Conservation (phyloP, 1,140 invertebrate species). For the Neodiprion pinetum region DNA sequence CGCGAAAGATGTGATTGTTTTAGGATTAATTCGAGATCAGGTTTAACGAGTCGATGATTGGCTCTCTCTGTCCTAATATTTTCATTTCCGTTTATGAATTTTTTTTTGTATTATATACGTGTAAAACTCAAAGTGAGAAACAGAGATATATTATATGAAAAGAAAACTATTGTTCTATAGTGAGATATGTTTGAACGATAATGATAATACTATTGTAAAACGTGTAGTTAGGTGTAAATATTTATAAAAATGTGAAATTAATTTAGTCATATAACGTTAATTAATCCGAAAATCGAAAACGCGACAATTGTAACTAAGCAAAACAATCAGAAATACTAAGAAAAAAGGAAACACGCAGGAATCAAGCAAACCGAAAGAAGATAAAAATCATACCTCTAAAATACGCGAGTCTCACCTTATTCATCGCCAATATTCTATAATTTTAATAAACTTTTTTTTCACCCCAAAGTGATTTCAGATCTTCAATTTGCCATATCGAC, state of each 20-base stretch:
- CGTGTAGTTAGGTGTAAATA: constrained; percentile 47
- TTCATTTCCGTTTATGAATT: too few relatives aligned
- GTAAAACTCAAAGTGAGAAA: background rate
- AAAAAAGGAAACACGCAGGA: constrained; percentile 28
- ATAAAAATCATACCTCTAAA: background rate
- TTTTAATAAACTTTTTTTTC: too few relatives aligned
- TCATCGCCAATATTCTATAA: too few relatives aligned
- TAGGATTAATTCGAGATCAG: too few relatives aligned
- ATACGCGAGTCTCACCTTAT: too few relatives aligned
- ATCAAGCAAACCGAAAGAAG: background rate
- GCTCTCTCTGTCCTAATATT: background rate
- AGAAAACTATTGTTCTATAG: constrained; percentile 23
- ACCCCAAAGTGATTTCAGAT: too few relatives aligned
- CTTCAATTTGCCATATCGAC: too few relatives aligned
- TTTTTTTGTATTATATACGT: background rate
- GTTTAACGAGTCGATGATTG: background rate
- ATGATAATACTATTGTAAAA: constrained; percentile 28
- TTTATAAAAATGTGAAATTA: constrained; percentile 37
- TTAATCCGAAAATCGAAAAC: background rate
- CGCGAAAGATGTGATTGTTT: too few relatives aligned
- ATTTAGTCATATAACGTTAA: constrained; percentile 34
- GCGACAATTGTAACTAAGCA: constrained; percentile 20
- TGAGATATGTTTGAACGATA: constrained; percentile 31
- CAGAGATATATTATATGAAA: constrained; percentile 2
- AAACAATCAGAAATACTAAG: constrained; percentile 34